Conservation (phyloP, 1,140 invertebrate genomes). For the Atta colombica region DNA sequence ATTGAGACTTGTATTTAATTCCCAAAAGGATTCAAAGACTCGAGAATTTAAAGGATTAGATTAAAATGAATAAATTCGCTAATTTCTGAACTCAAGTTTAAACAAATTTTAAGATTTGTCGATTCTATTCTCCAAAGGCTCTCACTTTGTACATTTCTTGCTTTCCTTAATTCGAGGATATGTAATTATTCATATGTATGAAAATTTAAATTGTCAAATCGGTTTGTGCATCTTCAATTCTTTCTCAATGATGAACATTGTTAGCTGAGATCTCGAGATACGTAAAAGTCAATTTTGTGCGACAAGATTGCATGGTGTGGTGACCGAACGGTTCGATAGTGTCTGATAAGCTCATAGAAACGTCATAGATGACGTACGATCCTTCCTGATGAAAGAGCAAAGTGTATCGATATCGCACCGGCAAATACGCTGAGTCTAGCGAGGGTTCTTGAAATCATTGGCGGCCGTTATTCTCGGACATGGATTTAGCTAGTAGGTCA, state of each 20-base stretch:
- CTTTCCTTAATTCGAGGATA: background rate
- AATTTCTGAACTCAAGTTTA: background rate
- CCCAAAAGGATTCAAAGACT: background rate
- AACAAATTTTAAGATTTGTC: background rate
- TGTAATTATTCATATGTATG: background rate
- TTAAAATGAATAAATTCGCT: background rate
- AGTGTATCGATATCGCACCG: constrained; percentile 37
- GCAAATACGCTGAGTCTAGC: constrained; percentile 2
- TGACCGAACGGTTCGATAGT: background rate
- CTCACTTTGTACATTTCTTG: background rate
- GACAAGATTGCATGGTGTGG: constrained; percentile 8
- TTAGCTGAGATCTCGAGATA: background rate
- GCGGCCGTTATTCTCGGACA: constrained; percentile 46
- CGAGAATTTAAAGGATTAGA: background rate
- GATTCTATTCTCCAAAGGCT: background rate
- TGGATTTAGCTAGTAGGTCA: constrained; percentile 59
- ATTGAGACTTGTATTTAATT: background rate
- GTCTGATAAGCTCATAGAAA: constrained; percentile 32
- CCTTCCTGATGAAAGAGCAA: constrained; percentile 38
- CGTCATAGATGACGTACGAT: constrained; percentile 52
- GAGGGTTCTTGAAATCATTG: constrained; percentile 55
- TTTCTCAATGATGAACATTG: background rate
- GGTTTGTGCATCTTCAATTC: background rate
- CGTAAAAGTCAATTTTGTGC: constrained; percentile 26
- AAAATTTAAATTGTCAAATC: background rate